A percentile compares a stretch with the other conserved stretches of the same genome.
phyloP scores from a whole-genome alignment of 1,140 invertebrate species.

The Aradophagus sp. region DNA sequence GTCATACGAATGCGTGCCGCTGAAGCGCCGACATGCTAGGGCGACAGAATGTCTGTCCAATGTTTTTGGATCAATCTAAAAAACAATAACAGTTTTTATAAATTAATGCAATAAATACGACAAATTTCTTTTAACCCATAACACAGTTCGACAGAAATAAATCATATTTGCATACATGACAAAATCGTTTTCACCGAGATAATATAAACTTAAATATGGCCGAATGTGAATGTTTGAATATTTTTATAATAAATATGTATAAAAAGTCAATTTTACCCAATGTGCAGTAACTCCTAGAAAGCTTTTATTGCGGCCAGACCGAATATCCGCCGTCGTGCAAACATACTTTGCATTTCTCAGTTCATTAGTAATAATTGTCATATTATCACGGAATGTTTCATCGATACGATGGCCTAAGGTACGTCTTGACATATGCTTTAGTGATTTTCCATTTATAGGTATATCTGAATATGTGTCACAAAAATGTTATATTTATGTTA shows the following conservation, averaged over 20 bases:
- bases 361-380: too few species aligned
- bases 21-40: slow-evolving; percentile 7
- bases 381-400: too few species aligned
- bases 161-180: too few species aligned
- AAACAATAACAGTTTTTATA: background rate
- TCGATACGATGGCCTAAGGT: too few species aligned
- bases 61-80: slow-evolving; percentile 7
- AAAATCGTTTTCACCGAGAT: too few species aligned
- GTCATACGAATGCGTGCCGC: slow-evolving; percentile 2
- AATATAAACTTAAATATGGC: background rate
- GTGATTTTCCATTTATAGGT: too few species aligned
- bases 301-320: slow-evolving; percentile 4
- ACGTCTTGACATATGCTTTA: too few species aligned
- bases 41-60: slow-evolving; percentile 3
- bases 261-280: slow-evolving; percentile 4
- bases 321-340: slow-evolving; percentile 14
- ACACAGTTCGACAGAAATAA: too few species aligned
- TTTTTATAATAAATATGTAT: background rate
- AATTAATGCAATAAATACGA: too few species aligned
- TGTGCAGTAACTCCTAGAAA: slow-evolving; percentile 14
- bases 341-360: background rate
- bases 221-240: background rate
- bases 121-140: too few species aligned
- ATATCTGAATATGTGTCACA: too few species aligned
- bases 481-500: too few species aligned